Percentiles rank a stretch among this genome's conserved stretches.
Conservation (phyloP, 2,888 invertebrate genomes). For the Listrodromus nycthemerus region DNA sequence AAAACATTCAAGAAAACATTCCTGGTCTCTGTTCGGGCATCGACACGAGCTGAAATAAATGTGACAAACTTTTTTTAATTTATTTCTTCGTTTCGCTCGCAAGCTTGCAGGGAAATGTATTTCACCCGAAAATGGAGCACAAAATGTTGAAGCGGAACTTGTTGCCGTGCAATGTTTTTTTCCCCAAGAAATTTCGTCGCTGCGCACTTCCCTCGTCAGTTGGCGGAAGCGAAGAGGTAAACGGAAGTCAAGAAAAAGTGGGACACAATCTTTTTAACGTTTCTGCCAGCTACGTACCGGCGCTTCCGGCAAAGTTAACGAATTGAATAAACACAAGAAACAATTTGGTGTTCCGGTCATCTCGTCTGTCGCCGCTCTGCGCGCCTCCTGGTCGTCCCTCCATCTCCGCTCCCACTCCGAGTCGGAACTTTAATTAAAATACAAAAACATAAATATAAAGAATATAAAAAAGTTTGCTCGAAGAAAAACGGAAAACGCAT, state of each 20-base stretch:
- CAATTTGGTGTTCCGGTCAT: conserved; percentile 33
- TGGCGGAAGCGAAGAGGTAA: not conserved
- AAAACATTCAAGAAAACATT: conserved; percentile 30
- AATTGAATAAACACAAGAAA: conserved; percentile 56
- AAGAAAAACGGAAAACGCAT: conserved; percentile 6
- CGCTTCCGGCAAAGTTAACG: conserved; percentile 38
- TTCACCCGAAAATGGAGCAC: not conserved
- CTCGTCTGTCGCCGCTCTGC: not conserved
- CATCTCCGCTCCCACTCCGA: not conserved
- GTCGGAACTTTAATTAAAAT: conserved; percentile 56
- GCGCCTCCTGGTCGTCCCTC: conserved; percentile 25
- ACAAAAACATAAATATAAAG: not conserved
- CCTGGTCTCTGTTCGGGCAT: not conserved
- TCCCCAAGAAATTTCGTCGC: not conserved
- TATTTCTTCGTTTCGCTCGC: not conserved
- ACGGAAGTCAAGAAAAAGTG: not conserved
- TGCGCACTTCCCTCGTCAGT: not conserved
- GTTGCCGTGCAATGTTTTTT: not conserved
- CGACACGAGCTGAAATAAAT: not conserved
- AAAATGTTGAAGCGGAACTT: not conserved
- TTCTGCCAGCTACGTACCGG: not conserved
- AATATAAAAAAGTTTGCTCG: not conserved
- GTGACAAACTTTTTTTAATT: not conserved
- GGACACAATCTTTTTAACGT: conserved; percentile 43
- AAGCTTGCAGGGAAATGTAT: not conserved